Evolutionary conservation across 1,140 invertebrate genomes (phyloP).

Genomic region (Anastatus disparis): DNA sequence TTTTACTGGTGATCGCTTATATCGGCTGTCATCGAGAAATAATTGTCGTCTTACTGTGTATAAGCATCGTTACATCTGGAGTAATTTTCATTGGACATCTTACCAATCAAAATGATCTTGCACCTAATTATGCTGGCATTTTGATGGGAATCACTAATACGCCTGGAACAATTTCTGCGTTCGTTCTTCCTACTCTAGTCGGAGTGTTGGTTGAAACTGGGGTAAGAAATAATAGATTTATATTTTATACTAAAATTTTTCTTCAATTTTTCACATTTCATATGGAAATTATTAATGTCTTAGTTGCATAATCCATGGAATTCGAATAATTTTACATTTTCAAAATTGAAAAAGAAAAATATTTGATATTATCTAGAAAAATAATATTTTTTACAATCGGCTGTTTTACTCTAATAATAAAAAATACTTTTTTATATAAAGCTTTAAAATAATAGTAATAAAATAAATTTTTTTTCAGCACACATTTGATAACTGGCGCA

Average conservation of each 20-base stretch:
- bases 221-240: conserved; percentile 67
- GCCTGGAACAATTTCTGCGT: conserved; percentile 86
- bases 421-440: too few species aligned
- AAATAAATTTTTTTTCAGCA: too few species aligned
- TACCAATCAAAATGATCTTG: conserved; percentile 90
- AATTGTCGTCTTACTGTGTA: conserved; percentile 77
- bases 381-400: too few species aligned
- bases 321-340: neutral
- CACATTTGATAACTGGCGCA: conserved; percentile 81
- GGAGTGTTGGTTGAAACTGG: conserved; percentile 77
- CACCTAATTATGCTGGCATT: conserved; percentile 86
- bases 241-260: conserved; percentile 27
- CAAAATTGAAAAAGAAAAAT: too few species aligned
- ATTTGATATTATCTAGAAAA: too few species aligned
- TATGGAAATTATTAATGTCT: neutral
- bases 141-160: conserved; percentile 90
- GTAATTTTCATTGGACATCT: conserved; percentile 88
- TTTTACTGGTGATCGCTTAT: conserved; percentile 75
- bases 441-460: too few species aligned
- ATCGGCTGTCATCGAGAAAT: conserved; percentile 73
- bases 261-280: neutral
- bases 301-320: neutral
- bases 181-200: conserved; percentile 83
- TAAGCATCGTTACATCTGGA: conserved; percentile 79
- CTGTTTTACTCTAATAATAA: too few species aligned